Evolutionary conservation across 2,113 vertebrate genomes (phyloP).

Genomic region (Tupaia chinensis): DNA sequence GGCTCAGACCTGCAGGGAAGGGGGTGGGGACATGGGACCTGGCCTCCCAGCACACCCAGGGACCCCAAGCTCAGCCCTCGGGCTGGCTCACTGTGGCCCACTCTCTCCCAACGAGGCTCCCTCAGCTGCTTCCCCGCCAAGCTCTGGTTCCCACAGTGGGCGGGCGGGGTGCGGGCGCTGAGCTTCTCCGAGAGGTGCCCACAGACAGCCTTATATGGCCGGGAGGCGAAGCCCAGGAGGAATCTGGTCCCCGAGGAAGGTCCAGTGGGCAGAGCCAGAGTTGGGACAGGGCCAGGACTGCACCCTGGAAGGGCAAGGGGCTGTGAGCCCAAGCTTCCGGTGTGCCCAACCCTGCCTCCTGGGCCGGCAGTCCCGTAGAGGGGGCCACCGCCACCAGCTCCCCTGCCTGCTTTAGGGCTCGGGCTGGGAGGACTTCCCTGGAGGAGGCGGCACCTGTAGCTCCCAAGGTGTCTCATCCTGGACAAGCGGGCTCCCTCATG

Average conservation of each 20-base stretch:
- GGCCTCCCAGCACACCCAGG: background rate
- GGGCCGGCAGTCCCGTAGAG: background rate
- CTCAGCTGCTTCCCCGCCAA: constrained; percentile 39
- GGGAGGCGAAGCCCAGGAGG: constrained; percentile 57
- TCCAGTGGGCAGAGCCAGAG: background rate
- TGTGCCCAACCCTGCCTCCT: background rate
- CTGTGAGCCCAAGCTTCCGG: background rate
- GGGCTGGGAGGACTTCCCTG: background rate
- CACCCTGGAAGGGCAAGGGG: no score
- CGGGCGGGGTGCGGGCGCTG: background rate
- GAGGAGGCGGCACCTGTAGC: background rate
- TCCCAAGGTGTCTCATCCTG: fast-evolving
- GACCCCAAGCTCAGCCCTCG: background rate
- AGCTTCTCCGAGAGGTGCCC: constrained; percentile 68
- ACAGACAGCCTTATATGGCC: constrained; percentile 79
- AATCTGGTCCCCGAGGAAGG: constrained; percentile 50
- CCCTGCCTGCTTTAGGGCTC: background rate
- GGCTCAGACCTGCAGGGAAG: background rate
- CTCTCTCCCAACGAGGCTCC: no score
- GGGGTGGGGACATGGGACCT: background rate
- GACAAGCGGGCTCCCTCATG: no score
- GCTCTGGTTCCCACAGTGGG: constrained; percentile 53
- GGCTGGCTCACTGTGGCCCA: background rate
- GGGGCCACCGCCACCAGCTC: background rate
- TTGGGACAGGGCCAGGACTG: background rate